Percentiles rank a stretch among this genome's conserved stretches.
Conservation (phyloP, 2,888 invertebrate genomes). For the Apodemia hepburni region DNA sequence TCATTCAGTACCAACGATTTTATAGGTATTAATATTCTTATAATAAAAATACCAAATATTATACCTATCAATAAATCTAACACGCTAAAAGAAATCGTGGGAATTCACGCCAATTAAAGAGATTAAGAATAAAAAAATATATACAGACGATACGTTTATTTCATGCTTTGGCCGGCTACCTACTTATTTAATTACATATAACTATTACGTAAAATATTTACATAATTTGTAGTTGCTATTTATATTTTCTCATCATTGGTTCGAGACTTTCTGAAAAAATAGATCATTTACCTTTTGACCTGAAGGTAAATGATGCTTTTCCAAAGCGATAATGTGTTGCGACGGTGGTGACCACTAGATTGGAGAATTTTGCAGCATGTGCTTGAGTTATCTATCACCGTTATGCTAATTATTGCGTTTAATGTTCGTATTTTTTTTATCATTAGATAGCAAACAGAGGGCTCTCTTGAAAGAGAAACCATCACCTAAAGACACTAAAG, state of each 20-base stretch:
- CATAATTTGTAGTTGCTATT: background rate
- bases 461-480: no score
- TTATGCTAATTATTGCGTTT: no score
- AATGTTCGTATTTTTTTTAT: no score
- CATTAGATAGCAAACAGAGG: no score
- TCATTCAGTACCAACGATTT: background rate
- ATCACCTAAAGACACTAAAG: no score
- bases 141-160: constrained; percentile 4
- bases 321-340: no score
- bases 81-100: constrained; percentile 10
- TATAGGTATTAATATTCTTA: background rate
- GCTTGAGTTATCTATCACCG: no score
- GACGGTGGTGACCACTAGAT: no score
- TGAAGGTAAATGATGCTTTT: no score
- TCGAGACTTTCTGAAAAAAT: no score
- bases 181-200: background rate
- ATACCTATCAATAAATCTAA: background rate
- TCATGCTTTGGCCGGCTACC: background rate
- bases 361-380: no score
- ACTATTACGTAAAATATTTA: constrained; percentile 1
- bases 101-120: constrained; percentile 10
- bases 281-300: no score
- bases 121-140: background rate
- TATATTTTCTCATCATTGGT: background rate
- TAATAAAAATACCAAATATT: background rate